Evolutionary conservation across 2,888 invertebrate genomes (phyloP).

Genomic region (Acanthopleura granulata): DNA sequence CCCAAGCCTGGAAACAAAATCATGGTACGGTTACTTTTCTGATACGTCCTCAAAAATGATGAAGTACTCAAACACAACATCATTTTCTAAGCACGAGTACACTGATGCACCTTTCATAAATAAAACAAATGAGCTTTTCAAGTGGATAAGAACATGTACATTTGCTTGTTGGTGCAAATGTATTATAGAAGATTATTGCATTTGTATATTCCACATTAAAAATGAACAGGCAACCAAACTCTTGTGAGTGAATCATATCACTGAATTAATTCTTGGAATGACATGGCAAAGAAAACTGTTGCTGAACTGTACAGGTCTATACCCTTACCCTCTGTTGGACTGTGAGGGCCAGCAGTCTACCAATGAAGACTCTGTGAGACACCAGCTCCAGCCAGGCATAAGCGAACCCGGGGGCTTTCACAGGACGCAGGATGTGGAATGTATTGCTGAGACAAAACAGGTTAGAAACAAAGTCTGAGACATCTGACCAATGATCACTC

Average conservation of each 20-base stretch:
- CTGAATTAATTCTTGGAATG: no score
- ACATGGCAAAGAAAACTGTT: neutral
- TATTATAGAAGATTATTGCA: no score
- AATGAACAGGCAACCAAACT: no score
- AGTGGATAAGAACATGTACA: no score
- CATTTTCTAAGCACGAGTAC: no score
- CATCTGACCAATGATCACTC: no score
- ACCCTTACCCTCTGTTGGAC: slow-evolving; percentile 81
- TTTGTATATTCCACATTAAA: no score
- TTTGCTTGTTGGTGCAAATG: no score
- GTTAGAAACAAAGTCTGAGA: slow-evolving; percentile 17
- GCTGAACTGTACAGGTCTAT: neutral
- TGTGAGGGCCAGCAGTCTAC: slow-evolving; percentile 83
- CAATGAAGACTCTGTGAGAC: slow-evolving; percentile 95
- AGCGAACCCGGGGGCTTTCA: slow-evolving; percentile 94
- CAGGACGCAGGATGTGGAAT: slow-evolving; percentile 91
- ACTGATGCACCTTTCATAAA: no score
- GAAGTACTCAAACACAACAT: neutral
- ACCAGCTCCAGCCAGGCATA: slow-evolving; percentile 99
- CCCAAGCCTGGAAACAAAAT: slow-evolving; percentile 82
- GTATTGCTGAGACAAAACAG: slow-evolving; percentile 77
- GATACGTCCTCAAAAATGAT: neutral
- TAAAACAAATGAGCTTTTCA: no score
- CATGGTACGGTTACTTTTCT: no score
- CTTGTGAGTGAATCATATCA: no score